Evolutionary conservation across 2,888 invertebrate genomes (phyloP).

Genomic region (Coelinius sp.): DNA sequence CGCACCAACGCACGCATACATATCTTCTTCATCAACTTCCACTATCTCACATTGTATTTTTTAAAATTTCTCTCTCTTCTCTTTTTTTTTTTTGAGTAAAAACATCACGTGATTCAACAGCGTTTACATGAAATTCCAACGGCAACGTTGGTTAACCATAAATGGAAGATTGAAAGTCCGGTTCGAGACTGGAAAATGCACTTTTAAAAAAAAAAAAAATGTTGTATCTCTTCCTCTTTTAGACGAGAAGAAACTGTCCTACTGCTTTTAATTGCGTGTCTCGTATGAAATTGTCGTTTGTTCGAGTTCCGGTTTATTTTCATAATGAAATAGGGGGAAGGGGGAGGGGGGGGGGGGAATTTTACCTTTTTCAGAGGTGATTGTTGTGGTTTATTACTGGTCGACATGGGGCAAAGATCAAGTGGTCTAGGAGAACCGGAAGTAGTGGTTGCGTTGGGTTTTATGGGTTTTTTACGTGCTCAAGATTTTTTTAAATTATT

Average conservation of each 20-base stretch:
- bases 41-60: slow-evolving; percentile 4
- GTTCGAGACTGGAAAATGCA: slow-evolving; percentile 13
- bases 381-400: background rate
- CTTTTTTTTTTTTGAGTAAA: background rate
- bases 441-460: background rate
- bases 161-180: slow-evolving; percentile 27
- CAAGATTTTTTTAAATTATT: background rate
- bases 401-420: background rate
- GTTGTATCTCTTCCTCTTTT: background rate
- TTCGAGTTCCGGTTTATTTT: slow-evolving; percentile 5
- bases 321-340: no score
- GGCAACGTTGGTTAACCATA: slow-evolving; percentile 19
- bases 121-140: slow-evolving; percentile 13
- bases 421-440: background rate
- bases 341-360: no score
- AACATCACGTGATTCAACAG: slow-evolving; percentile 1
- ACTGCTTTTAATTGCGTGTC: slow-evolving; percentile 26
- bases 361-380: background rate
- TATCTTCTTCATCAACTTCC: slow-evolving; percentile 27
- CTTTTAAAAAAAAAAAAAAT: background rate
- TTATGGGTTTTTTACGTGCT: background rate
- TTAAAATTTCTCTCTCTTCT: background rate
- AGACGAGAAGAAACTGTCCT: slow-evolving; percentile 9
- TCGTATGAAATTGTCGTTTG: slow-evolving; percentile 4
- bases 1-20: slow-evolving; percentile 30